phyloP scores from a whole-genome alignment of 2,888 invertebrate genomes.

The Tinea pellionella region DNA sequence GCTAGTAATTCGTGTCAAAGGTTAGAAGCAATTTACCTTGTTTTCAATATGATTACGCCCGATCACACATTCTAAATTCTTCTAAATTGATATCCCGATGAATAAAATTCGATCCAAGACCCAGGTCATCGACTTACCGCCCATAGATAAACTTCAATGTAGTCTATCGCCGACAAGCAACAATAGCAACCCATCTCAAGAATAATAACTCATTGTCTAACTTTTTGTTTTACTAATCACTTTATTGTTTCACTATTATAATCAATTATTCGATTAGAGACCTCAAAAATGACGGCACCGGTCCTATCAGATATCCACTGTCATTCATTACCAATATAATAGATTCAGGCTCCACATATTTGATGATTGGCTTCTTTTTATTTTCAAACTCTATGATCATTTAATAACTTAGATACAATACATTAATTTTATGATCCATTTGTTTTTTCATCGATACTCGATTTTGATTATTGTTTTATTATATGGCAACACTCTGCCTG shows the following conservation, averaged over 20 bases:
- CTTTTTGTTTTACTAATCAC: slow-evolving; percentile 67
- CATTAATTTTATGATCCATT: background rate
- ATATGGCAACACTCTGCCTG: no score
- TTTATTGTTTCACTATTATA: slow-evolving; percentile 65
- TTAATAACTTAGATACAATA: background rate
- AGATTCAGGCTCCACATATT: slow-evolving; percentile 23
- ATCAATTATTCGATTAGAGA: slow-evolving; percentile 68
- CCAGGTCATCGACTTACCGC: slow-evolving; percentile 9
- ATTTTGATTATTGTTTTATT: no score
- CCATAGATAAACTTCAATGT: slow-evolving; percentile 14
- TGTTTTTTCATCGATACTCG: background rate
- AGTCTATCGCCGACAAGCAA: slow-evolving; percentile 23
- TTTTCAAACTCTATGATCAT: background rate
- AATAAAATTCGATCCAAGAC: background rate
- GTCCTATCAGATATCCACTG: slow-evolving; percentile 45
- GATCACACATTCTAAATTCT: background rate
- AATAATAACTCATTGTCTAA: slow-evolving; percentile 68
- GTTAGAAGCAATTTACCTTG: background rate
- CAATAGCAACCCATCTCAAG: slow-evolving; percentile 55
- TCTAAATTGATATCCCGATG: background rate
- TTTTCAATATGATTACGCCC: background rate
- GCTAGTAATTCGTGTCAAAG: background rate
- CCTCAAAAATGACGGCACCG: slow-evolving; percentile 52
- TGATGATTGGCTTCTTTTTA: background rate
- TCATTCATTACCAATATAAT: slow-evolving; percentile 41